Conservation (phyloP, 2,797 vertebrate genomes). For the Anguilla marmorata region DNA sequence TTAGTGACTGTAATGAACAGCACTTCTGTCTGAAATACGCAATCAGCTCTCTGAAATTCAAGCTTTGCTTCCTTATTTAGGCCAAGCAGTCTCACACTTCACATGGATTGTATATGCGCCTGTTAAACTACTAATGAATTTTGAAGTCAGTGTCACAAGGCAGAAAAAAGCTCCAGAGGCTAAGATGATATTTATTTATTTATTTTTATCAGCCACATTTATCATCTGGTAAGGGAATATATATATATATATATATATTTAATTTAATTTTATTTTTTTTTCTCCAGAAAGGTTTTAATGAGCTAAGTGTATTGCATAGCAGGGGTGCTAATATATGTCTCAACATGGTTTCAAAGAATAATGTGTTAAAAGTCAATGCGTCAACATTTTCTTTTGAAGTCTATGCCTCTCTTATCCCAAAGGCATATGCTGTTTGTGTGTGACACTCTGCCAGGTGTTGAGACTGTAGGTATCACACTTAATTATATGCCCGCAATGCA, state of each 20-base stretch:
- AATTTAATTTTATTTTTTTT: not conserved
- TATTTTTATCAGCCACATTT: not conserved
- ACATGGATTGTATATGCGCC: not conserved
- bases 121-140: constrained; percentile 10
- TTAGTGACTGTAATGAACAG: not conserved
- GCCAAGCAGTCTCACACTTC: not conserved
- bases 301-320: constrained; percentile 31
- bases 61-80: not conserved
- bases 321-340: constrained; percentile 45
- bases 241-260: no score
- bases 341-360: constrained; percentile 37
- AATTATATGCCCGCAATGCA: constrained; percentile 50
- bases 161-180: not conserved
- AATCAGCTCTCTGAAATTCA: not conserved
- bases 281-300: not conserved
- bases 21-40: not conserved
- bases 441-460: constrained; percentile 49
- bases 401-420: constrained; percentile 43
- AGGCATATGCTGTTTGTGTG: constrained; percentile 38
- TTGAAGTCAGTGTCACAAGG: constrained; percentile 9
- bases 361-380: constrained; percentile 52
- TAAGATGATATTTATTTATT: not conserved
- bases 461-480: constrained; percentile 42
- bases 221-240: not conserved
- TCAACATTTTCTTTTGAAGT: constrained; percentile 44